Base-by-base conservation (phyloP, 2,888 invertebrate species). In the Branchipolynoe longqiensis region DNA sequence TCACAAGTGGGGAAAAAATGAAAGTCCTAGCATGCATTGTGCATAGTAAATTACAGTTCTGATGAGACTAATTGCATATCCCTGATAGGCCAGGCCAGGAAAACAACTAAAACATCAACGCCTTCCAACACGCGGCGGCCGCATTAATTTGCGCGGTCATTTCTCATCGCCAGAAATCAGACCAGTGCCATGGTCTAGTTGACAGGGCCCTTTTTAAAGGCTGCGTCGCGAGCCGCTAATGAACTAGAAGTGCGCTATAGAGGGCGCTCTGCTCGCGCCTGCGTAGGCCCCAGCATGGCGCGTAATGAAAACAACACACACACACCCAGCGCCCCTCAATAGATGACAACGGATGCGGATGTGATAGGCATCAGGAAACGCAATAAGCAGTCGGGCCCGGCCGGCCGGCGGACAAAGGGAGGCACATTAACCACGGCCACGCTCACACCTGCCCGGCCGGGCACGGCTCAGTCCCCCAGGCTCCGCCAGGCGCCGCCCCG, bases 341-440 rank as follows among this genome's bases (percentile, higher is more conserved):
- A 62, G 62, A 62, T 62, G 62, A 62, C 62, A 28, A 31, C 62
- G 62, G 62, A 62, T 62, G 62, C 25, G 62, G 62, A 31, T 28
- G 62, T 62, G 62, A 62, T 62, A 62, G 62, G 62, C 62, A 62
- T 62, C 62, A 62, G 62, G 62, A 62, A 62, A 62, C 62, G 62
- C 62, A 62, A 62, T 62, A 62, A 62, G 12, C 62, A 62, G 62
- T 14, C 3, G 31, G n/a, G 28, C 28, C 14, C 25, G 31, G 62
- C n/a, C 25, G 31, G 62, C 62, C 3, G n/a, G 1, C 28, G 62
- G 62, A 62, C 62, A 62, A 62, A 62, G 31, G 28, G 28, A 14
- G 28, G n/a, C 12, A 62, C 62, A 62, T 62, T 62, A 62, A 62
- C 25, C 62, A 62, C 2, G n/a, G 62, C 62, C 62, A 12, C 28